phyloP scores from a whole-genome alignment of 2,113 vertebrate species.

The Arvicanthis niloticus region DNA sequence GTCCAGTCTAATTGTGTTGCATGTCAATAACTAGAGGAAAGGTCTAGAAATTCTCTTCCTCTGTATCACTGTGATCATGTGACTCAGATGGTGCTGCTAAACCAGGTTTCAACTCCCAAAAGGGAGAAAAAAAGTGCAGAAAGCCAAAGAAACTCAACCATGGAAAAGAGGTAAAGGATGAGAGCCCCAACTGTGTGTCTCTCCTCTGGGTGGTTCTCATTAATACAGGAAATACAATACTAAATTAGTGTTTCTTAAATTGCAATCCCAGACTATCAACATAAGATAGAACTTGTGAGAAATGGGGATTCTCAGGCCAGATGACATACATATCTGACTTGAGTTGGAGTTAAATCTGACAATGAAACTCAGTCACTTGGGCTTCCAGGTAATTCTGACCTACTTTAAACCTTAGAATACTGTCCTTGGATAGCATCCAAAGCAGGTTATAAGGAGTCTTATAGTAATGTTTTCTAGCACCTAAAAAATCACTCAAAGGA shows the following conservation, averaged over 20 bases:
- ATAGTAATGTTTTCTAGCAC: neutral
- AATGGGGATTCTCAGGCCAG: neutral
- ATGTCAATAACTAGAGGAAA: neutral
- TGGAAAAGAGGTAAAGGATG: neutral
- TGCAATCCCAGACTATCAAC: neutral
- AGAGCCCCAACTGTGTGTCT: neutral
- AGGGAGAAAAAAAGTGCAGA: neutral
- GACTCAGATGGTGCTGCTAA: neutral
- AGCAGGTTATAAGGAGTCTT: neutral
- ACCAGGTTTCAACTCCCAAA: neutral
- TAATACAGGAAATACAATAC: neutral
- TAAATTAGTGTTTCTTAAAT: neutral
- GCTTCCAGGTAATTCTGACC: neutral
- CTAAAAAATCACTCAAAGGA: neutral
- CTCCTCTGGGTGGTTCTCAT: neutral
- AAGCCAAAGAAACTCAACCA: neutral
- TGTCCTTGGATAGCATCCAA: neutral
- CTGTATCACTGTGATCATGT: neutral
- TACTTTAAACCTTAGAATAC: neutral
- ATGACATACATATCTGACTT: neutral
- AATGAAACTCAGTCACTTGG: neutral
- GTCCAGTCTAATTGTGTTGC: neutral
- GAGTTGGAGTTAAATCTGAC: slow-evolving; percentile 3
- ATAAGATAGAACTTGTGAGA: neutral
- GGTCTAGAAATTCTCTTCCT: neutral